Conservation (phyloP, 2,113 vertebrate species). For the Hirundichthys speculiger region DNA sequence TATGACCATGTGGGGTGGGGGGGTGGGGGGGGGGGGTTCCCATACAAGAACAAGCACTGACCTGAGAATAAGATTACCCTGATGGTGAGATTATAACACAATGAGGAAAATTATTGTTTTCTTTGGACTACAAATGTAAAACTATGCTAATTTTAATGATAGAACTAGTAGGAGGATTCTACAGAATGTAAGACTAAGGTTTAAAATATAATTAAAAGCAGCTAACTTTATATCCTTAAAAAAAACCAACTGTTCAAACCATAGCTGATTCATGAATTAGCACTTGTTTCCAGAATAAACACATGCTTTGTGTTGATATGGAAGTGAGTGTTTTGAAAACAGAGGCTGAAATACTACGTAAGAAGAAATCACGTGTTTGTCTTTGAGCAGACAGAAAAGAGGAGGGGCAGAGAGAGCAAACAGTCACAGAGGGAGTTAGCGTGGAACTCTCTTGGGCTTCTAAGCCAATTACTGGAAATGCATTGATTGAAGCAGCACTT, state of each 20-base stretch:
- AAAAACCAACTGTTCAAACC: not conserved
- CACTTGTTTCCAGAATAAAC: conserved; percentile 67
- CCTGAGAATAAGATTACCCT: conserved; percentile 40
- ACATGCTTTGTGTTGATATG: conserved; percentile 26
- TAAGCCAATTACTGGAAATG: conserved; percentile 71
- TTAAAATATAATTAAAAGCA: not conserved
- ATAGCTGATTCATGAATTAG: not conserved
- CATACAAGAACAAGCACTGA: conserved; percentile 32
- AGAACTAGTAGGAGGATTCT: not conserved
- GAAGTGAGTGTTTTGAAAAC: conserved; percentile 70
- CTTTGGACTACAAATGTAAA: not conserved
- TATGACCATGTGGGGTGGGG: conserved; percentile 20
- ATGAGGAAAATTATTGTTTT: not conserved
- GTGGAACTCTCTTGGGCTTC: conserved; percentile 63
- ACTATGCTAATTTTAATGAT: not conserved
- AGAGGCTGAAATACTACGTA: conserved; percentile 52
- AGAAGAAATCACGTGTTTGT: conserved; percentile 30
- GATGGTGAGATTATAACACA: conserved; percentile 12
- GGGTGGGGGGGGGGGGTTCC: conserved; percentile 3
- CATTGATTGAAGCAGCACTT: conserved; percentile 77
- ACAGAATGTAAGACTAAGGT: not conserved
- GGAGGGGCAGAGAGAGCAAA: conserved; percentile 48
- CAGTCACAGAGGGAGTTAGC: conserved; percentile 60
- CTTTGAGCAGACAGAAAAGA: conserved; percentile 38
- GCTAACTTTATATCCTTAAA: not conserved